Percentiles rank a stretch among this genome's conserved stretches.
Evolutionary conservation across 2,797 vertebrate species (phyloP).

Genomic region (Todus mexicanus): DNA sequence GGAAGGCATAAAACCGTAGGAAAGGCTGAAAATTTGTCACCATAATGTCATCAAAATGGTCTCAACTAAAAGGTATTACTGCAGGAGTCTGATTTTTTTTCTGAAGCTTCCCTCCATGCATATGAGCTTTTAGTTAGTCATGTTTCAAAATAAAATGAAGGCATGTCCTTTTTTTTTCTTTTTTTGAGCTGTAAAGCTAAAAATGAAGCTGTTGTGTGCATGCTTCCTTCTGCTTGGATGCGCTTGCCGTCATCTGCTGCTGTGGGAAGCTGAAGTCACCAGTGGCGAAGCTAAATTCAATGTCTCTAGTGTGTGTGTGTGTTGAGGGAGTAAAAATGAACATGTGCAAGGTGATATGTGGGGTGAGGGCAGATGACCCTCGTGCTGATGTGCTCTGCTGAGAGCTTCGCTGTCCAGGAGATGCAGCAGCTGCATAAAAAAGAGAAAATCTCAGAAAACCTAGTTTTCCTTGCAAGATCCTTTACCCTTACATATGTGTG

Average conservation of each 20-base stretch:
- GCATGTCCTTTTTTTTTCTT: not conserved
- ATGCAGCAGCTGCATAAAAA: not conserved
- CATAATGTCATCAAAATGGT: not conserved
- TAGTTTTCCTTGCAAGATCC: not conserved
- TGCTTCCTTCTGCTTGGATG: not conserved
- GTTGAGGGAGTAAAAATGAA: not conserved
- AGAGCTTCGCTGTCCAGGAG: not conserved
- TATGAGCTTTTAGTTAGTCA: not conserved
- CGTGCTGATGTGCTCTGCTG: not conserved
- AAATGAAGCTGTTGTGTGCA: not conserved
- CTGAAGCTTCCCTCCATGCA: not conserved
- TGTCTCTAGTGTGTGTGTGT: not conserved
- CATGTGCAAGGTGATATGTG: not conserved
- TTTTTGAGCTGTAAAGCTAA: not conserved
- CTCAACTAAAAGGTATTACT: not conserved
- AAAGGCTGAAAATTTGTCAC: slow-evolving; percentile 33
- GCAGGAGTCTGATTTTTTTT: not conserved
- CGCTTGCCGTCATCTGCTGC: not conserved
- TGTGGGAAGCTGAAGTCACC: not conserved
- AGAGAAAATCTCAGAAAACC: not conserved
- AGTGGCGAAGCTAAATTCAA: not conserved
- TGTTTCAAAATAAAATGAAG: slow-evolving; percentile 9
- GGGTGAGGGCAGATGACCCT: not conserved
- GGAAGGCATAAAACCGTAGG: slow-evolving; percentile 31
- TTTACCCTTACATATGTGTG: not conserved